A percentile compares a stretch with the other conserved stretches of the same genome.
Conservation (phyloP, 2,797 vertebrate genomes). For the Melanogrammus aeglefinus region DNA sequence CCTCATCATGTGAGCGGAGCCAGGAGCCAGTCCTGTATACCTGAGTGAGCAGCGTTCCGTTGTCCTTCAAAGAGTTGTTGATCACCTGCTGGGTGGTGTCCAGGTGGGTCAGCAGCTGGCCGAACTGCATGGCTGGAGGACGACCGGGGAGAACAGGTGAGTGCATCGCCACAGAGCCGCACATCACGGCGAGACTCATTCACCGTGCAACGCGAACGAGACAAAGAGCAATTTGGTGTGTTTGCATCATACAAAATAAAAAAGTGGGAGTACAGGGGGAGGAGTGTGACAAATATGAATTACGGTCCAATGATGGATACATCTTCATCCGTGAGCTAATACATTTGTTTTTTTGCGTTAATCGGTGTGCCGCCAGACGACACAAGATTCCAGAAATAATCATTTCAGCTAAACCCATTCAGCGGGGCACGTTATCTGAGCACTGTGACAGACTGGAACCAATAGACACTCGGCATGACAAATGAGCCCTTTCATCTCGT, state of each 20-base stretch:
- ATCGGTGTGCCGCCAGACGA: not conserved
- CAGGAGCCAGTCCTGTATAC: slow-evolving; percentile 51
- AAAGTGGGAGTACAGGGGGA: not conserved
- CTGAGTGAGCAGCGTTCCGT: slow-evolving; percentile 81
- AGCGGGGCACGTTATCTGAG: not conserved
- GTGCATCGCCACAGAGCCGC: not conserved
- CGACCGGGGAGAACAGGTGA: not conserved
- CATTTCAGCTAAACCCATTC: not conserved
- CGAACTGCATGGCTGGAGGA: slow-evolving; percentile 87
- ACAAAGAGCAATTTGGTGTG: not conserved
- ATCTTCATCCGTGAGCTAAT: not conserved
- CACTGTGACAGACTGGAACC: not conserved
- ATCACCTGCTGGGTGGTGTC: slow-evolving; percentile 95
- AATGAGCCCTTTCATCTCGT: not conserved
- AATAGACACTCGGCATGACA: not conserved
- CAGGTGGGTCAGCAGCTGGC: slow-evolving; percentile 90
- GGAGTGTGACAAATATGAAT: not conserved
- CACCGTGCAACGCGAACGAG: not conserved
- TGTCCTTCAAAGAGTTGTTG: slow-evolving; percentile 86
- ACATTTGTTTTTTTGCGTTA: not conserved
- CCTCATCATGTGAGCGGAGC: too few species aligned
- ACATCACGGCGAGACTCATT: not conserved
- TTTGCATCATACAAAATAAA: not conserved
- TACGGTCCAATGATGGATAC: not conserved
- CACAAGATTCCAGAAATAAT: not conserved